phyloP scores from a whole-genome alignment of 2,797 vertebrate genomes.

The Hafferia zeledoni region DNA sequence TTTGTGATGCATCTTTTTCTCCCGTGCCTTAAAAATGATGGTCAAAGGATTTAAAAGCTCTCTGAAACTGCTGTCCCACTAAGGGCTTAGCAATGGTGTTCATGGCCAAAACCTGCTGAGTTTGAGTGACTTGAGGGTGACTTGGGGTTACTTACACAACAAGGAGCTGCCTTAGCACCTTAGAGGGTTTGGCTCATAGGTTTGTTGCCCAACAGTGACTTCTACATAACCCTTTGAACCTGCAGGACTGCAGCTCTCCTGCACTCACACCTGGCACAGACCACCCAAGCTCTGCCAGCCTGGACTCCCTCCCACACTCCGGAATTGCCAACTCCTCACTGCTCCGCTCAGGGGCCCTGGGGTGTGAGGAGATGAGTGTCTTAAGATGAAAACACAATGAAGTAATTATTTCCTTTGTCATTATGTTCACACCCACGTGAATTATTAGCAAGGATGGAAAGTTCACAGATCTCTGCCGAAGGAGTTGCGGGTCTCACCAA shows the following conservation, averaged over 20 bases:
- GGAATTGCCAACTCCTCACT: background rate
- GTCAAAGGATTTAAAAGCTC: background rate
- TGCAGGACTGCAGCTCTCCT: background rate
- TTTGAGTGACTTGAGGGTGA: background rate
- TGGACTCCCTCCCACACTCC: background rate
- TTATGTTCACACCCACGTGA: background rate
- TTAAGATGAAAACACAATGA: background rate
- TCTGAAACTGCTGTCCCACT: background rate
- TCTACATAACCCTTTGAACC: background rate
- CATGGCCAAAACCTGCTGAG: background rate
- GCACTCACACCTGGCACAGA: rapidly evolving
- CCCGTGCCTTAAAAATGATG: background rate
- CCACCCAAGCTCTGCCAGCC: rapidly evolving
- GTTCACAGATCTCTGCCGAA: background rate
- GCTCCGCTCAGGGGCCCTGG: background rate
- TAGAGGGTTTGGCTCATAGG: background rate
- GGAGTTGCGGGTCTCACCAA: background rate
- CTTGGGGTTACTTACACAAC: background rate
- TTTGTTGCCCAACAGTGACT: background rate
- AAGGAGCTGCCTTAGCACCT: background rate
- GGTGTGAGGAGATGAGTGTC: background rate
- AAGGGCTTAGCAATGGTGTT: background rate
- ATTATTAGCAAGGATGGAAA: conserved; percentile 28
- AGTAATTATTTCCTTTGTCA: conserved; percentile 42
- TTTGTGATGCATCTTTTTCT: background rate